Conservation (phyloP, 2,888 invertebrate species). For the Yponomeuta malinellus region DNA sequence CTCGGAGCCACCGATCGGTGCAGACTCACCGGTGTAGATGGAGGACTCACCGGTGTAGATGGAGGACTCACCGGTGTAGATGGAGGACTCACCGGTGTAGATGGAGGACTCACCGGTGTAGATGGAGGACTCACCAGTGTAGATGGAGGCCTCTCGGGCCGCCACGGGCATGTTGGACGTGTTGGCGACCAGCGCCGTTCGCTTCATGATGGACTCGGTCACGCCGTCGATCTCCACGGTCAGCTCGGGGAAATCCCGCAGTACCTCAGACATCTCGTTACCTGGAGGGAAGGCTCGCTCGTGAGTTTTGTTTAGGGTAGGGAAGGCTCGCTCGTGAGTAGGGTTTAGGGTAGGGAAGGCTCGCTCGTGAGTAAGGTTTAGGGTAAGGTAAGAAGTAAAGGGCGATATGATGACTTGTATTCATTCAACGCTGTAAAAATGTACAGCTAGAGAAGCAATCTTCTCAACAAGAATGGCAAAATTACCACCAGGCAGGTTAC, state of each 20-base stretch:
- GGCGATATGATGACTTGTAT: too few species aligned
- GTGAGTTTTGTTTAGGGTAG: background rate
- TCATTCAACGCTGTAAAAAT: too few species aligned
- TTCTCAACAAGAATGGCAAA: too few species aligned
- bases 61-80: constrained; percentile 99
- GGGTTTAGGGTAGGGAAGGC: too few species aligned
- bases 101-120: constrained; percentile 99
- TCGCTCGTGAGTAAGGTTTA: too few species aligned
- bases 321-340: background rate
- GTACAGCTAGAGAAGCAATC: too few species aligned
- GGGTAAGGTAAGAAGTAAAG: too few species aligned
- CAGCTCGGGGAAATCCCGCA: constrained; percentile 99
- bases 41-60: constrained; percentile 99
- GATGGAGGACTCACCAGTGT: constrained; percentile 93
- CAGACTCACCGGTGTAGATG: constrained; percentile 91
- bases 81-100: constrained; percentile 99
- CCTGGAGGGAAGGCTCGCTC: constrained; percentile 38
- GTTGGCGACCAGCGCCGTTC: constrained; percentile 99
- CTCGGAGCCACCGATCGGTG: background rate
- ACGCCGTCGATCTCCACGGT: constrained; percentile 97
- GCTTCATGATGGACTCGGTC: constrained; percentile 99
- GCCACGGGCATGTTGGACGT: constrained; percentile 99
- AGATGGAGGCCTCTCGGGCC: constrained; percentile 99
- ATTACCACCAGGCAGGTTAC: too few species aligned
- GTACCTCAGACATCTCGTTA: constrained; percentile 99